Evolutionary conservation across 2,113 vertebrate species (phyloP).

Genomic region (Orientallactaga bullata): DNA sequence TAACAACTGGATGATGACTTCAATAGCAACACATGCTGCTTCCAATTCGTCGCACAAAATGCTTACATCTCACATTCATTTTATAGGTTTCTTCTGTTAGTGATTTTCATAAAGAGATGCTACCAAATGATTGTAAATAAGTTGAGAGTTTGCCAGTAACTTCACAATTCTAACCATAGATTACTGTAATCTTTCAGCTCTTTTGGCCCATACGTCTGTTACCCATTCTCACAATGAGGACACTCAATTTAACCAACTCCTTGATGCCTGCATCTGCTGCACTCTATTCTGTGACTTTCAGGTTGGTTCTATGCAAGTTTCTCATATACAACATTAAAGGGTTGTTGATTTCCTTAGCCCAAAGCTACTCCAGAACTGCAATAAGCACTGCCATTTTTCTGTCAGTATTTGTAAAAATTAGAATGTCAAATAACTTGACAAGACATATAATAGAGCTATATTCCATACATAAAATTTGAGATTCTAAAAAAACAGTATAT

Average conservation of each 20-base stretch:
- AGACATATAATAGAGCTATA: not conserved
- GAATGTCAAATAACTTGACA: slow-evolving; percentile 15
- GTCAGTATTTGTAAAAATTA: slow-evolving; percentile 39
- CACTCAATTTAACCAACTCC: not conserved
- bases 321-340: not conserved
- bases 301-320: not conserved
- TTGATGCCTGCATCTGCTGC: not conserved
- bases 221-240: not conserved
- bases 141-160: not conserved
- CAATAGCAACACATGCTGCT: not conserved
- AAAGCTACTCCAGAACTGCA: not conserved
- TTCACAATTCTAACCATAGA: not conserved
- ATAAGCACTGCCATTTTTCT: not conserved
- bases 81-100: not conserved
- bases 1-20: not conserved
- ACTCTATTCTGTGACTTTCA: not conserved
- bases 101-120: not conserved
- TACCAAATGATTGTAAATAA: slow-evolving; percentile 3
- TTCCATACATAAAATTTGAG: not conserved
- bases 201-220: not conserved
- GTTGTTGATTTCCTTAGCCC: not conserved
- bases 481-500: not conserved
- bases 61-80: not conserved
- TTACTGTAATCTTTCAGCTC: not conserved
- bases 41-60: not conserved